Evolutionary conservation across 2,113 vertebrate species (phyloP).

Genomic region (Lophius piscatorius): DNA sequence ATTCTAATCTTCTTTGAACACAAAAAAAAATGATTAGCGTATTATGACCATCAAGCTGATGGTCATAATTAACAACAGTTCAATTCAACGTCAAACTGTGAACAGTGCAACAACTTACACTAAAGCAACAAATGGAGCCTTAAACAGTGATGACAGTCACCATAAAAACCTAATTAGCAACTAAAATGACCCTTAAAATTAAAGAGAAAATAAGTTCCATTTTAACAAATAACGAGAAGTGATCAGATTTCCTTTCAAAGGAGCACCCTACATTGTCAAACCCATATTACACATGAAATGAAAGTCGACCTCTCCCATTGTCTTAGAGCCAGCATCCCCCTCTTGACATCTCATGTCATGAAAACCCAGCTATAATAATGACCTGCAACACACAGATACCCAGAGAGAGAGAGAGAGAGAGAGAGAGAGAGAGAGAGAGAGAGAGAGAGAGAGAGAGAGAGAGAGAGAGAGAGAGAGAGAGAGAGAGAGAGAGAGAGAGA

Average conservation of each 20-base stretch:
- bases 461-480: conserved; percentile 15
- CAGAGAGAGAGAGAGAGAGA: conserved; percentile 5
- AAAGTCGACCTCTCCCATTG: conserved; percentile 69
- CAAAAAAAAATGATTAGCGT: too few relatives aligned
- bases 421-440: conserved; percentile 2
- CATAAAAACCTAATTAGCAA: conserved; percentile 56
- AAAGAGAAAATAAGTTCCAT: conserved; percentile 53
- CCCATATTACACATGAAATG: conserved; percentile 56
- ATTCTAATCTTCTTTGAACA: not conserved
- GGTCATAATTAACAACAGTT: conserved; percentile 37
- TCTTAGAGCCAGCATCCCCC: conserved; percentile 60
- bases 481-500: conserved; percentile 60
- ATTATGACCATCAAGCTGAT: too few relatives aligned
- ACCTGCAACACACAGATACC: conserved; percentile 60
- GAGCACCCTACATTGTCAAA: conserved; percentile 53
- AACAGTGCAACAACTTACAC: conserved; percentile 47
- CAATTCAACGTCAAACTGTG: conserved; percentile 26
- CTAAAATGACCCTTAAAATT: conserved; percentile 30
- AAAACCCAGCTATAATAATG: conserved; percentile 78
- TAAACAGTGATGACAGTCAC: conserved; percentile 46
- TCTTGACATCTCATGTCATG: conserved; percentile 72
- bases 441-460: conserved; percentile 14
- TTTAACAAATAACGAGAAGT: conserved; percentile 65
- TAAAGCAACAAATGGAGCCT: conserved; percentile 42
- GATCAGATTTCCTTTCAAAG: conserved; percentile 55